A percentile compares a stretch with the other conserved stretches of the same genome.
These are phyloP conservation scores for Phaonia tiefii DNA, from an alignment of 2,888 invertebrate genomes.

Conservation along the genomic window DNA sequence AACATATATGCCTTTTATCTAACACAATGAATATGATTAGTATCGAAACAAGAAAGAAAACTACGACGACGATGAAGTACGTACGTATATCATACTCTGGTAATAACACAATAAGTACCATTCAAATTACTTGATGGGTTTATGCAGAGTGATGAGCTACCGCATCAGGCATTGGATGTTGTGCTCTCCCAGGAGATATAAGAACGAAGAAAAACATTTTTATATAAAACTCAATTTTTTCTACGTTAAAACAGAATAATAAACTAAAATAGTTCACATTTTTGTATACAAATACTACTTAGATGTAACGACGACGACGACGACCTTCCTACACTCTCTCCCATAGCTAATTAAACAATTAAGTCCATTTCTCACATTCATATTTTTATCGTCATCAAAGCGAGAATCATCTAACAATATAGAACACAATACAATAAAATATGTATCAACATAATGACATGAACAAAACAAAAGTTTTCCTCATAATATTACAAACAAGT, in stretches of 20 bases:
- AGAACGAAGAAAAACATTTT: constrained; percentile 18
- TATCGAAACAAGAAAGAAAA: background rate
- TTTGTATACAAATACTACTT: constrained; percentile 21
- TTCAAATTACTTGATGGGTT: background rate
- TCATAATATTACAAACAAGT: too few species aligned
- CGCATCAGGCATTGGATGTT: constrained; percentile 23
- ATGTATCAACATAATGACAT: constrained; percentile 30
- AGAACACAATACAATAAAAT: background rate
- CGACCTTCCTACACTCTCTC: constrained; percentile 45
- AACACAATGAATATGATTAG: constrained; percentile 59
- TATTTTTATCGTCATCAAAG: constrained; percentile 31
- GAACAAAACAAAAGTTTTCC: constrained; percentile 32
- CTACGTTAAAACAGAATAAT: constrained; percentile 21
- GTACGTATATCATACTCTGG: constrained; percentile 52
- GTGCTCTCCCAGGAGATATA: constrained; percentile 9
- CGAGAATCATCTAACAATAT: constrained; percentile 21
- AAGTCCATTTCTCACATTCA: constrained; percentile 51
- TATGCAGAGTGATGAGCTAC: background rate
- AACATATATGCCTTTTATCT: constrained; percentile 61
- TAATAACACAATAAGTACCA: constrained; percentile 16
- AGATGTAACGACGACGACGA: constrained; percentile 16
- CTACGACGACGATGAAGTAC: constrained; percentile 43
- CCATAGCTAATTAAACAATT: constrained; percentile 62
- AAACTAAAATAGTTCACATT: constrained; percentile 32
- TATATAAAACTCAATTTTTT: constrained; percentile 26